Evolutionary conservation across 1,140 invertebrate genomes (phyloP), one percentile per base, ranked within the genome.

Genomic region (Battus philenor): DNA sequence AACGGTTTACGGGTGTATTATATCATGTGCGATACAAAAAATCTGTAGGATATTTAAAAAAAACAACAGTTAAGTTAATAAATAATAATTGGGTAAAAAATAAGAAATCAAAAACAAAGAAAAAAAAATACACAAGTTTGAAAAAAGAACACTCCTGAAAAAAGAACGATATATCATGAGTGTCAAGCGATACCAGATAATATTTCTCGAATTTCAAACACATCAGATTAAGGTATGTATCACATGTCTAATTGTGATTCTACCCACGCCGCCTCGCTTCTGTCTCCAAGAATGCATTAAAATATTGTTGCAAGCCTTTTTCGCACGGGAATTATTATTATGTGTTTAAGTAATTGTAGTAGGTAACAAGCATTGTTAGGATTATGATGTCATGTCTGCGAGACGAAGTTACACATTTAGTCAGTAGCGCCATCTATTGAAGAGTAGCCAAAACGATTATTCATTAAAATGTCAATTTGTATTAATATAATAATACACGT

Each of bases 261-360:
- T 27, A 20, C 68, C 73, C 73, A 74, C 70, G 68, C 64, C 26
- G 20, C 45, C 50, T 51, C 52, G 48, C 61, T 54, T 64, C 50
- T 58, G 58, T 57, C 65, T 74, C 60, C 64, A 50, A 72, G 70
- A 74, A 74, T 70, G 68, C 66, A 70, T 77, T 70, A 74, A 76
- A 74, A 77, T 77, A 74, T 74, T 60, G 64, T 62, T 67, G 55
- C 63, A 66, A 50, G 55, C 60, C 62, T 70, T 74, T 68, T 74
- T 77, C 64, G 68, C 67, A 72, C 54, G 62, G 62, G 66, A 71
- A 69, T 64, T 69, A 68, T 69, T 71, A 66, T 59, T 55, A 49
- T 57, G 50, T 36, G 39, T 48, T 59, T 61, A 66, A 72, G 59
- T 70, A 70, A 72, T 70, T 74, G 64, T 48, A 57, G 53, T 62